These are phyloP conservation scores for Amblyopsis rosae DNA, from an alignment of 2,113 vertebrate genomes.

Conservation along the genomic window DNA sequence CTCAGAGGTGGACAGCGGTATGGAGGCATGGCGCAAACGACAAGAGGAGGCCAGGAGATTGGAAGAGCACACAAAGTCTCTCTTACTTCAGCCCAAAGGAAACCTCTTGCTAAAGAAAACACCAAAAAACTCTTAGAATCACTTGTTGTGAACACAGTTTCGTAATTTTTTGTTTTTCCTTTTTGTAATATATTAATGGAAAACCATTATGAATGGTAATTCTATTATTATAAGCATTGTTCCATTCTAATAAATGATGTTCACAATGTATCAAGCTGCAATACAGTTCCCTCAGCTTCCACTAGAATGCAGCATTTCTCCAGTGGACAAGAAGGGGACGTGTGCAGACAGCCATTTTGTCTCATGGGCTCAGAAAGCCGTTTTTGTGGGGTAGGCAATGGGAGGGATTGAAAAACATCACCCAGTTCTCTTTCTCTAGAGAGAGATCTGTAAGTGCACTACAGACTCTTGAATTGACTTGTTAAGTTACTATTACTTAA, in stretches of 20 bases:
- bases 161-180: not conserved
- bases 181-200: not conserved
- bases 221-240: too few species aligned
- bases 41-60: slow-evolving; percentile 53
- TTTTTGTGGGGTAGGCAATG: slow-evolving; percentile 27
- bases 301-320: slow-evolving; percentile 72
- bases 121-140: slow-evolving; percentile 24
- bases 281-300: slow-evolving; percentile 39
- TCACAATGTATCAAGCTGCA: not conserved
- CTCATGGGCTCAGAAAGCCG: slow-evolving; percentile 25
- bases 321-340: not conserved
- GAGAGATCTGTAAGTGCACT: slow-evolving; percentile 16
- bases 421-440: slow-evolving; percentile 25
- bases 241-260: not conserved
- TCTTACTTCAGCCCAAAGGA: slow-evolving; percentile 83
- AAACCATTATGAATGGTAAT: too few species aligned
- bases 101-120: slow-evolving; percentile 58
- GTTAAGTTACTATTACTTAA: too few species aligned
- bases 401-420: slow-evolving; percentile 39
- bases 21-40: slow-evolving; percentile 72
- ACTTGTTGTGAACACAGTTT: not conserved
- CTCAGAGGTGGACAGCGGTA: slow-evolving; percentile 81
- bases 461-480: too few species aligned
- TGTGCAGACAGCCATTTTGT: slow-evolving; percentile 68
- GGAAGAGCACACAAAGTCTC: slow-evolving; percentile 68